Conservation (phyloP, 37 sponge, comb jelly and placozoan species). For the Eunapius fragilis region DNA sequence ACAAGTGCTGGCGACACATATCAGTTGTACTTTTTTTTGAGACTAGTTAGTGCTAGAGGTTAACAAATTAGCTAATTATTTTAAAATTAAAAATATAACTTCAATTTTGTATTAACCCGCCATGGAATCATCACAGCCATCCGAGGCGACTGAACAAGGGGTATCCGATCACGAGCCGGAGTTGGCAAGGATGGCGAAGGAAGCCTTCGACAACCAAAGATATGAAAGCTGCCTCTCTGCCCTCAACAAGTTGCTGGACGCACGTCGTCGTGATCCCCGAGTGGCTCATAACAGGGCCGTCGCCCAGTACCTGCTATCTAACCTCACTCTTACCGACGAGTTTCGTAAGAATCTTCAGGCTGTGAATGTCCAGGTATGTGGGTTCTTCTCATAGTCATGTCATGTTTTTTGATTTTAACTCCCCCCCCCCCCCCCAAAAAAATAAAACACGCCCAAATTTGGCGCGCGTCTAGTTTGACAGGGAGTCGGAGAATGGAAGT, state of each 20-base stretch:
- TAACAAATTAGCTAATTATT: not conserved
- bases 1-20: too few species aligned
- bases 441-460: too few species aligned
- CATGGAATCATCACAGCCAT: not conserved
- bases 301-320: constrained; percentile 81
- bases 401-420: not conserved
- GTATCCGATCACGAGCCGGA: constrained; percentile 48
- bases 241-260: constrained; percentile 76
- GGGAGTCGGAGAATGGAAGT: constrained; percentile 53
- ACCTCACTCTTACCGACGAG: constrained; percentile 87
- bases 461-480: constrained; percentile 41
- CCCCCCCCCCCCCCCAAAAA: not conserved
- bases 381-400: not conserved
- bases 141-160: not conserved
- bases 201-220: constrained; percentile 60
- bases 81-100: not conserved
- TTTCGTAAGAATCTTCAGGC: constrained; percentile 69
- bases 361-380: constrained; percentile 66
- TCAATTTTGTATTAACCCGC: not conserved
- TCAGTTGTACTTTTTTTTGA: too few species aligned
- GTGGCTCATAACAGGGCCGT: constrained; percentile 89
- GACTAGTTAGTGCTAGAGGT: too few species aligned
- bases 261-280: constrained; percentile 59
- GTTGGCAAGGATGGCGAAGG: constrained; percentile 61
- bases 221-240: constrained; percentile 86